Evolutionary conservation across 2,888 invertebrate genomes (phyloP).

Genomic region (Raillietiella orientalis): DNA sequence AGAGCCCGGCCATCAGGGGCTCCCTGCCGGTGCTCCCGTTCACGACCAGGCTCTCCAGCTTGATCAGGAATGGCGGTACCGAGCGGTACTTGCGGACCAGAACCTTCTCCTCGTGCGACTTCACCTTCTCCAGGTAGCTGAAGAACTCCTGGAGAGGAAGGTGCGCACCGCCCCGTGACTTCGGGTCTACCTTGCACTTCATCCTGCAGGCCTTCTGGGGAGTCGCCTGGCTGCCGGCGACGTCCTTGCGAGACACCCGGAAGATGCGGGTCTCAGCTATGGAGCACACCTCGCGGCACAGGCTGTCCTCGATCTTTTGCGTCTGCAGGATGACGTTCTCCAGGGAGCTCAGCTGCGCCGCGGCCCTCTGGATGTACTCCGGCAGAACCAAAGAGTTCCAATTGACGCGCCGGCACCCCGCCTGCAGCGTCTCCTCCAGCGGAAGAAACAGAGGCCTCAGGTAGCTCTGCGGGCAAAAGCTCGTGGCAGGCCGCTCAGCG

Average conservation of each 20-base stretch:
- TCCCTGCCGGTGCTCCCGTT: slow-evolving; percentile 41
- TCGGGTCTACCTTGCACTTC: not conserved
- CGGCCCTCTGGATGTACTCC: slow-evolving; percentile 29
- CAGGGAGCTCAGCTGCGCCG: slow-evolving; percentile 21
- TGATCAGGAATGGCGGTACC: slow-evolving; percentile 44
- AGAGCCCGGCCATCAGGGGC: slow-evolving; percentile 36
- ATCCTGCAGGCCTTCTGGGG: too few species aligned
- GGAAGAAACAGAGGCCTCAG: too few species aligned
- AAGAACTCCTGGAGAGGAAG: slow-evolving; percentile 25
- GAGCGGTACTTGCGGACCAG: slow-evolving; percentile 40
- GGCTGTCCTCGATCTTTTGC: slow-evolving; percentile 19
- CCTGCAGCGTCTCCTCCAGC: slow-evolving; percentile 39
- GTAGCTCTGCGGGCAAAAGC: too few species aligned
- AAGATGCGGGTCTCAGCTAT: too few species aligned
- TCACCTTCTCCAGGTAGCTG: slow-evolving; percentile 27
- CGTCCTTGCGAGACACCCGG: too few species aligned
- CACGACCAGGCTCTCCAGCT: slow-evolving; percentile 50
- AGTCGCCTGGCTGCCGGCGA: too few species aligned
- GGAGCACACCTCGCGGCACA: too few species aligned
- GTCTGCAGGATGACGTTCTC: slow-evolving; percentile 30
- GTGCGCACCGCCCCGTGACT: too few species aligned
- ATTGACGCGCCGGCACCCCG: slow-evolving; percentile 43
- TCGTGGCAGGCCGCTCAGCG: too few species aligned
- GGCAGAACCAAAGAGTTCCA: slow-evolving; percentile 56
- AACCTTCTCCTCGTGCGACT: slow-evolving; percentile 28